Percentiles rank a stretch among this genome's conserved stretches.
Evolutionary conservation across 2,888 invertebrate species (phyloP).

Genomic region (Acleris literana): DNA sequence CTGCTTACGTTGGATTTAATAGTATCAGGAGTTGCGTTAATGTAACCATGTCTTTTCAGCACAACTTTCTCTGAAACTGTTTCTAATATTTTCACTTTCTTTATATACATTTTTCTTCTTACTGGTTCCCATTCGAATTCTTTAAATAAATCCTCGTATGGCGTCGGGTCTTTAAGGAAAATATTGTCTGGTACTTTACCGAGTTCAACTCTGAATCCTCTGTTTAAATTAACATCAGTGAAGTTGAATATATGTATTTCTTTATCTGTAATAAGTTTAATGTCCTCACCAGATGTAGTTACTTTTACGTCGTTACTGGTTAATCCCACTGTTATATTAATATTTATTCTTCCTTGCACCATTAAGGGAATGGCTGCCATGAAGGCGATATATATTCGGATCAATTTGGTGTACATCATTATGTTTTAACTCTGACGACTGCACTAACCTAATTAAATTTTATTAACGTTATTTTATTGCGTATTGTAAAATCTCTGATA

Average conservation of each 20-base stretch:
- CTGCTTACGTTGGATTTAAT: constrained; percentile 47
- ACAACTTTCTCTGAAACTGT: constrained; percentile 51
- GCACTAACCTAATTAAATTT: constrained; percentile 1
- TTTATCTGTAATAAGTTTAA: constrained; percentile 54
- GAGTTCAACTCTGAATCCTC: constrained; percentile 57
- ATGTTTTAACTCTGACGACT: background rate
- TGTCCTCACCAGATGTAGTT: constrained; percentile 49
- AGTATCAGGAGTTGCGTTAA: constrained; percentile 56
- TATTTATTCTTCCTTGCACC: constrained; percentile 49
- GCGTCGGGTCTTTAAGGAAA: constrained; percentile 64
- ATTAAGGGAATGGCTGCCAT: constrained; percentile 27
- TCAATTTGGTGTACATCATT: background rate
- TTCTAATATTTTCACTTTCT: constrained; percentile 52
- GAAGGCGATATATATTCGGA: background rate
- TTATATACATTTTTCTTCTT: constrained; percentile 50
- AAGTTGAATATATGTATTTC: constrained; percentile 63
- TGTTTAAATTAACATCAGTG: constrained; percentile 57
- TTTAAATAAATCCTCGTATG: constrained; percentile 56
- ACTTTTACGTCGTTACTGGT: constrained; percentile 46
- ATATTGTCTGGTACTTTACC: constrained; percentile 60
- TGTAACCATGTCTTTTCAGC: constrained; percentile 51
- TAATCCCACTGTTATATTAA: constrained; percentile 53
- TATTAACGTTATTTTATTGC: background rate
- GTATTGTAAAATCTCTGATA: constrained; percentile 1
- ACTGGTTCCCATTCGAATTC: constrained; percentile 62